These are phyloP conservation scores for Misgurnus anguillicaudatus DNA, from an alignment of 2,113 vertebrate genomes.

Conservation along the genomic window DNA sequence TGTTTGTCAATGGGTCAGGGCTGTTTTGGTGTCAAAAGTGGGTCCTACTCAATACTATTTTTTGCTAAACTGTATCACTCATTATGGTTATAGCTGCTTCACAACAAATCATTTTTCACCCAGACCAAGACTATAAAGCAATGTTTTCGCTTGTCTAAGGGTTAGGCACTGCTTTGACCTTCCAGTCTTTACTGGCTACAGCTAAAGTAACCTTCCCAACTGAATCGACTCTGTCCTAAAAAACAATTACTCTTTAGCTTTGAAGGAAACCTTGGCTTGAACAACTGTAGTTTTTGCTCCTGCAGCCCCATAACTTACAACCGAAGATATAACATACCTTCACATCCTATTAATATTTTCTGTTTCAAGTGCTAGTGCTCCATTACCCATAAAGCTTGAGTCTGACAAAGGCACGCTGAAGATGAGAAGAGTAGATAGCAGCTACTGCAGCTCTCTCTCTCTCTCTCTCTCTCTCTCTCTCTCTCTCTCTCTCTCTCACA, in stretches of 20 bases:
- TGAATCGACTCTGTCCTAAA: slow-evolving; percentile 53
- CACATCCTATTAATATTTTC: slow-evolving; percentile 74
- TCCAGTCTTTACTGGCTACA: slow-evolving; percentile 23
- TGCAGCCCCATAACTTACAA: slow-evolving; percentile 65
- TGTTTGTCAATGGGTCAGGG: too few species aligned
- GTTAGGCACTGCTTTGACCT: background rate
- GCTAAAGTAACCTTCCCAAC: slow-evolving; percentile 39
- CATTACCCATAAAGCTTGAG: slow-evolving; percentile 68
- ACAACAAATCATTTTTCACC: background rate
- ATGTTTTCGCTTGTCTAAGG: background rate
- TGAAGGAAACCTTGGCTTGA: slow-evolving; percentile 54
- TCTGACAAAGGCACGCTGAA: slow-evolving; percentile 52
- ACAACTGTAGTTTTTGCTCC: slow-evolving; percentile 63
- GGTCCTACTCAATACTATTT: too few species aligned
- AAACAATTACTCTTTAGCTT: slow-evolving; percentile 64
- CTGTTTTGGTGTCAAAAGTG: too few species aligned
- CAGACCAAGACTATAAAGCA: background rate
- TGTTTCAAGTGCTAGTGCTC: slow-evolving; percentile 66
- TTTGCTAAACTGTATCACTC: background rate
- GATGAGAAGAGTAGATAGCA: slow-evolving; percentile 68
- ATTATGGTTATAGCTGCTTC: background rate
- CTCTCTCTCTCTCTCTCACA: slow-evolving; percentile 39
- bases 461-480: slow-evolving; percentile 38
- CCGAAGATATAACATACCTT: slow-evolving; percentile 64
- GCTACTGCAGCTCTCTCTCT: slow-evolving; percentile 22